Percentiles rank a stretch among this genome's conserved stretches.
phyloP scores from a whole-genome alignment of 2,113 vertebrate species.

The Mirounga angustirostris region DNA sequence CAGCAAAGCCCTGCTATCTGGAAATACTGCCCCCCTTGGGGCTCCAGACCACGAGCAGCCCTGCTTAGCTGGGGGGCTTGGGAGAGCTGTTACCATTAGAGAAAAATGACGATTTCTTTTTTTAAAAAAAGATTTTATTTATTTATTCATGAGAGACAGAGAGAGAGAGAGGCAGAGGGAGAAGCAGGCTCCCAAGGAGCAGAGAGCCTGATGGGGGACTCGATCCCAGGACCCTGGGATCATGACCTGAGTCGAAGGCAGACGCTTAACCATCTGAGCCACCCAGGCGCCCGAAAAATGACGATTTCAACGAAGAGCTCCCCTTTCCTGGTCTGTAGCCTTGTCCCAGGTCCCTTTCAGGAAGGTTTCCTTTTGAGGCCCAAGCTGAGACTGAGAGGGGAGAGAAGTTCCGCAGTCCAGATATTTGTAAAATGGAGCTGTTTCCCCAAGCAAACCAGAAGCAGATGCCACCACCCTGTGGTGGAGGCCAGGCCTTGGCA shows the following conservation, averaged over 20 bases:
- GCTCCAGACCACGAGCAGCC: slow-evolving; percentile 64
- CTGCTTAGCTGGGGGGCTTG: neutral
- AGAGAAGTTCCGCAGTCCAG: slow-evolving; percentile 75
- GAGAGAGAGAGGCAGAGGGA: no score
- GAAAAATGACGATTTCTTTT: slow-evolving; percentile 19
- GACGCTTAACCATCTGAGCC: no score
- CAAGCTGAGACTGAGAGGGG: slow-evolving; percentile 74
- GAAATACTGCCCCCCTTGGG: slow-evolving; percentile 65
- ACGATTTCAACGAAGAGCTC: slow-evolving; percentile 56
- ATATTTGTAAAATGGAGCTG: slow-evolving; percentile 85
- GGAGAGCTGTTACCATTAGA: slow-evolving; percentile 72
- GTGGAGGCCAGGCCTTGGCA: neutral
- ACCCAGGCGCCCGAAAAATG: neutral
- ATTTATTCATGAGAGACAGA: no score
- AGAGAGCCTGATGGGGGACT: no score
- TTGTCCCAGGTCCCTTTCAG: slow-evolving; percentile 58
- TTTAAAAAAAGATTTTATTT: no score
- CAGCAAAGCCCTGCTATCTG: slow-evolving; percentile 22
- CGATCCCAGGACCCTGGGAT: no score
- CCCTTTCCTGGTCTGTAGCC: neutral
- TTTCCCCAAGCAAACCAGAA: slow-evolving; percentile 84
- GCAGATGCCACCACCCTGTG: slow-evolving; percentile 80
- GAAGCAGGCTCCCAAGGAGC: no score
- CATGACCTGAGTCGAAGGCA: no score
- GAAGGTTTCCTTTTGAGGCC: slow-evolving; percentile 71